Evolutionary conservation across 2,797 vertebrate species (phyloP).

Genomic region (Psittacula derbiana): DNA sequence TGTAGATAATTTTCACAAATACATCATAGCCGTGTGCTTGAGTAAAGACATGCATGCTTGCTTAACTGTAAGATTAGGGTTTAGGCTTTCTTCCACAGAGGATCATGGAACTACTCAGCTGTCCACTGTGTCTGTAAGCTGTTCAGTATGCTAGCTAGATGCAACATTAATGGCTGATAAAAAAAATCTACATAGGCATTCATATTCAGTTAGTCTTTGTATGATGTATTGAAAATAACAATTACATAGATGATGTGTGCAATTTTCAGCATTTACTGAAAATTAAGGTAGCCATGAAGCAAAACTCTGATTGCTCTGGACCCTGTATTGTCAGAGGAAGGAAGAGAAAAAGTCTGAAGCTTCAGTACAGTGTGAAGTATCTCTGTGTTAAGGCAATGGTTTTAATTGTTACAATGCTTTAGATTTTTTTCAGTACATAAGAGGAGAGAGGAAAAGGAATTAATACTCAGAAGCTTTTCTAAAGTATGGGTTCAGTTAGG

Average conservation of each 20-base stretch:
- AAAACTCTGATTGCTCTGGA: neutral
- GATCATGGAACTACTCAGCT: neutral
- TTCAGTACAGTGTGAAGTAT: neutral
- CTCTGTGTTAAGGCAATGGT: neutral
- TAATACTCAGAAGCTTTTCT: neutral
- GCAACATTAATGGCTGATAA: neutral
- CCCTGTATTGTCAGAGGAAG: neutral
- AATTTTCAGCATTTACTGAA: neutral
- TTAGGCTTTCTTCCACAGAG: neutral
- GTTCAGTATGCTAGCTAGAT: neutral
- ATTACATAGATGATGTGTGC: rapidly evolving
- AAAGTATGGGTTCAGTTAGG: neutral
- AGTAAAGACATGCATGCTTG: neutral
- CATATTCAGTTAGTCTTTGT: neutral
- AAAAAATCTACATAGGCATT: neutral
- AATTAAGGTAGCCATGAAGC: neutral
- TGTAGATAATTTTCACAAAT: neutral
- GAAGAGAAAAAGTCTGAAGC: neutral
- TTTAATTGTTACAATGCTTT: neutral
- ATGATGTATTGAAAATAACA: neutral
- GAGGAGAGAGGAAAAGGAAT: neutral
- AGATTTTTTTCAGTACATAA: neutral
- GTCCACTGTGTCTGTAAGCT: neutral
- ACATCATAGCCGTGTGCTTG: neutral
- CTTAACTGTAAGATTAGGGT: neutral